Evolutionary conservation across 35 echinoderm and acorn worm genomes (phyloP).

Genomic region (Patiria miniata): DNA sequence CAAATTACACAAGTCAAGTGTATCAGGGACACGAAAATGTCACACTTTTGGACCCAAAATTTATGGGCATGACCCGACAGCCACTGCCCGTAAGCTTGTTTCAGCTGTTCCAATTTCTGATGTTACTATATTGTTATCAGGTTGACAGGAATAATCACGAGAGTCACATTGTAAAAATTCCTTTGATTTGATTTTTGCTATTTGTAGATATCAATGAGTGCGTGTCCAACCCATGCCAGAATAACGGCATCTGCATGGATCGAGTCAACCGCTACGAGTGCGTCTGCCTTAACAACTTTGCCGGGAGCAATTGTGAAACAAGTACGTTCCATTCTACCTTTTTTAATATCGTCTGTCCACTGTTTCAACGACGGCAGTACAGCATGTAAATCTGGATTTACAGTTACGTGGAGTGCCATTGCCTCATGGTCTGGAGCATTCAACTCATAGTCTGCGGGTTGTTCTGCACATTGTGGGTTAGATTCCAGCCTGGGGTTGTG

Average conservation of each 20-base stretch:
- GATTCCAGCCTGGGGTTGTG: background rate
- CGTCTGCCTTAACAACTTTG: constrained; percentile 25
- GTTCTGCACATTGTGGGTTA: background rate
- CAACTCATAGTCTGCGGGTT: no score
- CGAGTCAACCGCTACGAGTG: constrained; percentile 2
- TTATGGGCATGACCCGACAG: no score
- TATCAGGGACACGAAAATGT: no score
- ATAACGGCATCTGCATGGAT: constrained; percentile 32
- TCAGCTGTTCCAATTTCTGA: no score
- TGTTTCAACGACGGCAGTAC: background rate
- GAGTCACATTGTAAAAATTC: no score
- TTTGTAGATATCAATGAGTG: constrained; percentile 45
- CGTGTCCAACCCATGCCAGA: background rate
- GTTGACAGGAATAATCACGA: no score
- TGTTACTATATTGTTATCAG: no score
- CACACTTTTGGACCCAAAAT: no score
- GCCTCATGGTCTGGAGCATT: no score
- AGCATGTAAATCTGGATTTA: background rate
- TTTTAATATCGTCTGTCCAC: background rate
- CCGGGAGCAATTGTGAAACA: constrained; percentile 31
- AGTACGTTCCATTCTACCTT: constrained; percentile 23
- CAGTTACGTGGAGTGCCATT: no score
- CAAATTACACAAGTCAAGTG: no score
- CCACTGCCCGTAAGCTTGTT: no score
- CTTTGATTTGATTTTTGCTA: background rate